Conservation (phyloP, 2,113 vertebrate species). For the Lampris incognitus region DNA sequence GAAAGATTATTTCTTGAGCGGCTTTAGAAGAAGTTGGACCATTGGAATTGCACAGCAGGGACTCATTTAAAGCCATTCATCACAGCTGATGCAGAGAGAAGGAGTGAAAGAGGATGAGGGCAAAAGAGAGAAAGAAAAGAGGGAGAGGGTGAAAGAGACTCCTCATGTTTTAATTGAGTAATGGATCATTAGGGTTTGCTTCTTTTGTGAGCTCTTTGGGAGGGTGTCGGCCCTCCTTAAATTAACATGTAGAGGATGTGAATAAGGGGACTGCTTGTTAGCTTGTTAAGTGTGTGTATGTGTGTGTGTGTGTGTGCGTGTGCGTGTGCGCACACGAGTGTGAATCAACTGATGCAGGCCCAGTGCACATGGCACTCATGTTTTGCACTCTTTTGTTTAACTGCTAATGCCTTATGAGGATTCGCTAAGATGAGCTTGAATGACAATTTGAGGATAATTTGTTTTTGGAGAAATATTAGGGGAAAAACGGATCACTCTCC, state of each 20-base stretch:
- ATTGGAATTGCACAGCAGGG: conserved; percentile 31
- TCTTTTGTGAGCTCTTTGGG: conserved; percentile 26
- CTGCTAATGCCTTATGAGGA: neutral
- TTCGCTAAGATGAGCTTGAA: neutral
- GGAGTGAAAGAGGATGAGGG: neutral
- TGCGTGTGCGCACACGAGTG: conserved; percentile 45
- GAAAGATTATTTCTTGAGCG: conserved; percentile 11
- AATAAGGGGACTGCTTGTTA: conserved; percentile 6
- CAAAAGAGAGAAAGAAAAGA: neutral
- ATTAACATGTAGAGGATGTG: conserved; percentile 11
- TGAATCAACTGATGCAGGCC: conserved; percentile 4
- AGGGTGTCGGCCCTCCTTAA: conserved; percentile 7
- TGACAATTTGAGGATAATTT: too few species aligned
- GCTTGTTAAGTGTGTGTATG: conserved; percentile 5
- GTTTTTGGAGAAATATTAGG: too few species aligned
- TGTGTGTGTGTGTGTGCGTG: neutral
- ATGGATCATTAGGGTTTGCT: conserved; percentile 38
- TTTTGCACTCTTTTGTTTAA: neutral
- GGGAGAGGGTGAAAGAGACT: conserved; percentile 42
- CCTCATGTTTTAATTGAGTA: conserved; percentile 60
- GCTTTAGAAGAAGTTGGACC: conserved; percentile 26
- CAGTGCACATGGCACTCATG: neutral
- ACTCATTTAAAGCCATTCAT: conserved; percentile 67
- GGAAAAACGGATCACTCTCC: too few species aligned
- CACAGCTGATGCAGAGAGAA: conserved; percentile 47